These are phyloP conservation scores for Meandrusa payeni DNA, from an alignment of 2,888 invertebrate species.

Conservation along the genomic window DNA sequence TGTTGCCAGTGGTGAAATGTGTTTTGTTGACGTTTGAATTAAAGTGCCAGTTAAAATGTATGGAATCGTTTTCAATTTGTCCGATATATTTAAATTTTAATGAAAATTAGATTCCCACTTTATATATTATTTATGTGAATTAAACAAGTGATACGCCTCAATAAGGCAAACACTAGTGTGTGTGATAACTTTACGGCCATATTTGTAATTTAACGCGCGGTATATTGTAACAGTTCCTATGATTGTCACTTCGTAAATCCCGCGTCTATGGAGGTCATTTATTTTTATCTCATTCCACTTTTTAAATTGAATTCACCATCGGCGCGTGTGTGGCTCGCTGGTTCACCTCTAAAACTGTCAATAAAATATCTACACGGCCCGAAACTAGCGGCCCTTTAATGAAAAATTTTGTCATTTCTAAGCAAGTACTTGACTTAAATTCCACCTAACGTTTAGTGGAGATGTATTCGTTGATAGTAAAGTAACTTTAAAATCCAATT, in stretches of 20 bases:
- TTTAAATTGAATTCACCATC: conserved; percentile 72
- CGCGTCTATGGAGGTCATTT: conserved; percentile 39
- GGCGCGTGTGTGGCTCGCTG: conserved; percentile 74
- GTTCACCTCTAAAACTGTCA: conserved; percentile 71
- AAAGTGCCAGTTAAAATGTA: background rate
- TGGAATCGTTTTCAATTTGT: too few species aligned
- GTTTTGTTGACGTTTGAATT: background rate
- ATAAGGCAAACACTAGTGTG: conserved; percentile 58
- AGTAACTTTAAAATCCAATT: too few species aligned
- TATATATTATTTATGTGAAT: conserved; percentile 66
- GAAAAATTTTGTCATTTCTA: too few species aligned
- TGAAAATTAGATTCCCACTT: conserved; percentile 68
- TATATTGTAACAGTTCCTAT: conserved; percentile 49
- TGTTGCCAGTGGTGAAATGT: conserved; percentile 4
- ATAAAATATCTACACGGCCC: conserved; percentile 59
- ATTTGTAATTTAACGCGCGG: conserved; percentile 54
- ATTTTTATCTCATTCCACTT: conserved; percentile 33
- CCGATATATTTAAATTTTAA: too few species aligned
- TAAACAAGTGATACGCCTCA: conserved; percentile 60
- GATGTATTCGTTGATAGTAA: too few species aligned
- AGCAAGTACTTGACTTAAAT: too few species aligned
- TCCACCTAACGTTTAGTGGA: too few species aligned
- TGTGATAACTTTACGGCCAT: conserved; percentile 54
- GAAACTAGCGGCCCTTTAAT: conserved; percentile 65
- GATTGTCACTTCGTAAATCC: conserved; percentile 67